These are phyloP conservation scores for Spizella passerina DNA, from an alignment of 2,797 vertebrate genomes.

Conservation along the genomic window DNA sequence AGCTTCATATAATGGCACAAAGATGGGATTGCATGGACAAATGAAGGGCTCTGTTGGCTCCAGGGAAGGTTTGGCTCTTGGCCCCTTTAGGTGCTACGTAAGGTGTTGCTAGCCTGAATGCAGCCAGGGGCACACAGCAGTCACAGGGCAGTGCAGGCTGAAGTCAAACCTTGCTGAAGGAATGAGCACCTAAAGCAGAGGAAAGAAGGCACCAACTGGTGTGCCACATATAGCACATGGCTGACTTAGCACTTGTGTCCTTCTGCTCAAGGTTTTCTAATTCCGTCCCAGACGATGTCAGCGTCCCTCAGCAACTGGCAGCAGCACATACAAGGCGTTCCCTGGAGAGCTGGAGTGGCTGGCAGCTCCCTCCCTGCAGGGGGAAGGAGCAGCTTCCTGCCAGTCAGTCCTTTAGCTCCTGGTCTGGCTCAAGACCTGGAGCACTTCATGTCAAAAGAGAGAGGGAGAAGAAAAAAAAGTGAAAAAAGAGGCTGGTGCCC, in stretches of 20 bases:
- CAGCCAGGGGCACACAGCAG: background rate
- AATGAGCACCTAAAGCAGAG: background rate
- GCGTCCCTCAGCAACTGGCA: constrained; percentile 29
- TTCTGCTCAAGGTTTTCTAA: constrained; percentile 75
- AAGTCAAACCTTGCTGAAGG: background rate
- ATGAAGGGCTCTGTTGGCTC: background rate
- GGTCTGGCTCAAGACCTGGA: background rate
- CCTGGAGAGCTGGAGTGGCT: background rate
- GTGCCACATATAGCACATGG: constrained; percentile 56
- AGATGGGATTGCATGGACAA: background rate
- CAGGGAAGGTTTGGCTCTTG: background rate
- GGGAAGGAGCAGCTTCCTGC: background rate
- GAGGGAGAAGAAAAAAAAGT: background rate
- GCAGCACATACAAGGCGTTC: constrained; percentile 28
- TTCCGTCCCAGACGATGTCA: constrained; percentile 60
- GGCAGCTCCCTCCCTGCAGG: rapidly evolving
- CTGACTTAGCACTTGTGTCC: constrained; percentile 71
- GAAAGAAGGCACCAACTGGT: constrained; percentile 65
- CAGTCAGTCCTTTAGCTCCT: background rate
- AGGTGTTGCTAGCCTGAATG: background rate
- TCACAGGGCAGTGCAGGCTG: background rate
- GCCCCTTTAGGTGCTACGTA: background rate
- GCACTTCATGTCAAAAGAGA: background rate
- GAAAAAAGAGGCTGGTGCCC: background rate
- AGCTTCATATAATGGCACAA: background rate